Percentiles rank a stretch among this genome's conserved stretches.
Evolutionary conservation across 2,113 vertebrate species (phyloP).

Genomic region (Amblyopsis rosae): DNA sequence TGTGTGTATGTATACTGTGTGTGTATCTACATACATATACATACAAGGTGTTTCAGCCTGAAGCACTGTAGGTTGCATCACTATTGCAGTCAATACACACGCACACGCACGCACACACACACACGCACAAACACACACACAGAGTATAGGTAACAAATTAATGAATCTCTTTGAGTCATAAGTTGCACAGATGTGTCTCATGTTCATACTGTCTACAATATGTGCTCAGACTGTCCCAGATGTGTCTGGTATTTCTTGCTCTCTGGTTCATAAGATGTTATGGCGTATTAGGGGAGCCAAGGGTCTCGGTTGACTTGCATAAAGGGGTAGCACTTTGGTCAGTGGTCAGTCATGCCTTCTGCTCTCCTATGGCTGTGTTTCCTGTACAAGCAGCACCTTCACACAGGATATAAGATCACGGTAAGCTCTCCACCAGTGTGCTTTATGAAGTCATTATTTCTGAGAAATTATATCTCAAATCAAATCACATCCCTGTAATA

Average conservation of each 20-base stretch:
- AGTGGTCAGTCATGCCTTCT: too few relatives aligned
- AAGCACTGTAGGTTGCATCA: too few relatives aligned
- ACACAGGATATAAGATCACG: conserved; percentile 39
- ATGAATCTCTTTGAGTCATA: conserved; percentile 37
- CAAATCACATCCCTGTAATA: conserved; percentile 48
- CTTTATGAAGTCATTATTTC: conserved; percentile 61
- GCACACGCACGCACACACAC: background rate
- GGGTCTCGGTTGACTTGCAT: background rate
- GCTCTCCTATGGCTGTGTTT: conserved; percentile 5
- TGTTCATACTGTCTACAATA: background rate
- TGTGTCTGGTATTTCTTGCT: conserved; percentile 2
- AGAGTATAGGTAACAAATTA: conserved; percentile 34
- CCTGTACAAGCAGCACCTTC: conserved; percentile 45
- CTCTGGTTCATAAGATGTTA: background rate
- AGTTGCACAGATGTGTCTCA: conserved; percentile 46
- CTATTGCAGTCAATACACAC: too few relatives aligned
- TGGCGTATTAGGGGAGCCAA: background rate
- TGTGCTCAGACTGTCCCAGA: conserved; percentile 12
- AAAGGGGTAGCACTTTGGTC: too few relatives aligned
- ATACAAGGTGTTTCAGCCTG: too few relatives aligned
- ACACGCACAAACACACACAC: too few relatives aligned
- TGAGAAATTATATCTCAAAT: conserved; percentile 52
- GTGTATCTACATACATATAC: too few relatives aligned
- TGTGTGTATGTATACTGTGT: too few relatives aligned
- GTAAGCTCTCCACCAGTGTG: conserved; percentile 51